Evolutionary conservation across 2,113 vertebrate species (phyloP).

Genomic region (Chaetodon auriga): DNA sequence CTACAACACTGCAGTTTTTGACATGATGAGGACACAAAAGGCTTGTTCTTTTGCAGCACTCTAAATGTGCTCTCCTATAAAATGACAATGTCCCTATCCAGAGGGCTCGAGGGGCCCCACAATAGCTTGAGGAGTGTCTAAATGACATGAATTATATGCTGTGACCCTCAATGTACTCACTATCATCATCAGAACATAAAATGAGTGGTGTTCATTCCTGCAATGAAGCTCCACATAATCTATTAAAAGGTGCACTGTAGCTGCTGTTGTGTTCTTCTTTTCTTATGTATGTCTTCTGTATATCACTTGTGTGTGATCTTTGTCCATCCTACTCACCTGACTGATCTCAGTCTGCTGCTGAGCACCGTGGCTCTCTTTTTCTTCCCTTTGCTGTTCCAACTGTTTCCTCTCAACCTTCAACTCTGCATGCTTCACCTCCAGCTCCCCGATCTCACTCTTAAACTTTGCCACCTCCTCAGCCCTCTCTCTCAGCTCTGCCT

Average conservation of each 20-base stretch:
- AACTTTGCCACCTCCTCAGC: slow-evolving; percentile 87
- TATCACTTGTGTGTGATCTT: neutral
- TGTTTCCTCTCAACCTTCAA: slow-evolving; percentile 95
- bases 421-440: slow-evolving; percentile 92
- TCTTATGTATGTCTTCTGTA: neutral
- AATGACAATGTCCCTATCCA: neutral
- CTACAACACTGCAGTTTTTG: neutral
- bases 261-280: neutral
- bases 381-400: slow-evolving; percentile 93
- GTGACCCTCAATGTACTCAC: too few species aligned
- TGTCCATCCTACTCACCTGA: slow-evolving; percentile 84
- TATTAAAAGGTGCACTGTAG: too few species aligned
- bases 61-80: neutral
- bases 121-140: too few species aligned
- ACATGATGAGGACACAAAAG: neutral
- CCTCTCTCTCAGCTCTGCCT: slow-evolving; percentile 87
- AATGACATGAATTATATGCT: too few species aligned
- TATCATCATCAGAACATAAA: too few species aligned
- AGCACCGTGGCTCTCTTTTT: slow-evolving; percentile 91
- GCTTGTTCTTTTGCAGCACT: neutral
- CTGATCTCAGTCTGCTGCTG: slow-evolving; percentile 94
- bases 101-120: too few species aligned
- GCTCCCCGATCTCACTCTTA: slow-evolving; percentile 89
- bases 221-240: too few species aligned
- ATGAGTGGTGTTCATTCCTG: too few species aligned